Conservation (phyloP, 2,113 vertebrate genomes). For the Paedocypris sp. region DNA sequence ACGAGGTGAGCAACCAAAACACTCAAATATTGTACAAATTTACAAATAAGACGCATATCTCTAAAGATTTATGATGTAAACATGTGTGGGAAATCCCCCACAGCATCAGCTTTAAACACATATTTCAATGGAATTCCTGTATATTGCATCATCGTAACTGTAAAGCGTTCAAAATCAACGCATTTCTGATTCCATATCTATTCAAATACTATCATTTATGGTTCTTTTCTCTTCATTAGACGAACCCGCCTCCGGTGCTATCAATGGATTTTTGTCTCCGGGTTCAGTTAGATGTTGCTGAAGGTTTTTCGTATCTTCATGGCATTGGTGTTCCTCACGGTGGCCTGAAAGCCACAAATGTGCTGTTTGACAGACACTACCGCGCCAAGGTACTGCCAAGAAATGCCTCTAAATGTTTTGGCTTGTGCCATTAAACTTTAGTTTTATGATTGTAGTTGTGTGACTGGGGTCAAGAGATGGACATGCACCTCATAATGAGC, state of each 20-base stretch:
- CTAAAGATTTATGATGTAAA: too few relatives aligned
- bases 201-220: too few relatives aligned
- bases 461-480: constrained; percentile 30
- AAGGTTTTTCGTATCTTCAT: constrained; percentile 56
- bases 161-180: too few relatives aligned
- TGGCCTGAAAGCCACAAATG: constrained; percentile 56
- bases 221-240: constrained; percentile 33
- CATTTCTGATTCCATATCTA: too few relatives aligned
- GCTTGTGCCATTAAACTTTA: background rate
- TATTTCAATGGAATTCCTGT: too few relatives aligned
- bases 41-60: too few relatives aligned
- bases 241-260: constrained; percentile 47
- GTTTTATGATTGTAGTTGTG: constrained; percentile 22
- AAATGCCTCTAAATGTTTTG: background rate
- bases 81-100: too few relatives aligned
- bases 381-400: constrained; percentile 52
- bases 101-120: too few relatives aligned
- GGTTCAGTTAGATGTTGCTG: constrained; percentile 52
- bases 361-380: constrained; percentile 54
- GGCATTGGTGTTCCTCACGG: constrained; percentile 41
- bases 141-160: too few relatives aligned
- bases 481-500: background rate
- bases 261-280: constrained; percentile 44
- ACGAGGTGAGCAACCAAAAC: constrained; percentile 54
- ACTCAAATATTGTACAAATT: too few relatives aligned